Conservation (phyloP, 2,113 vertebrate species). For the Limanda limanda region DNA sequence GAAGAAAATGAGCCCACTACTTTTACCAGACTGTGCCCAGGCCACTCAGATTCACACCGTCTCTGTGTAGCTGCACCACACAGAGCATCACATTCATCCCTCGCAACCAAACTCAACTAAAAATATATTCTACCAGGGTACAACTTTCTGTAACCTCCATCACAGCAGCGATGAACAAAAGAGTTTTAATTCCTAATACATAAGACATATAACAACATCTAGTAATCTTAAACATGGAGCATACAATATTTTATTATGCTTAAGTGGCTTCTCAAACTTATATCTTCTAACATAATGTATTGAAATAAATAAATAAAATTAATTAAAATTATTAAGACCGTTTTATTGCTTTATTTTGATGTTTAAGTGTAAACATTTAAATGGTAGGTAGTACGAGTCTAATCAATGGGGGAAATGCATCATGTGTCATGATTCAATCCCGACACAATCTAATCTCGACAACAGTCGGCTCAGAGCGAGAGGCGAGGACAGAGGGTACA, state of each 20-base stretch:
- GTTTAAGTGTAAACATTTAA: too few relatives aligned
- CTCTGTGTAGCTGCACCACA: constrained; percentile 12
- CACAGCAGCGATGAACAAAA: not conserved
- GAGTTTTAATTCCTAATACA: constrained; percentile 4
- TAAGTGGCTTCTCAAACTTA: too few relatives aligned
- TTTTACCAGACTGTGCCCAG: constrained; percentile 21
- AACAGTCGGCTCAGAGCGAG: too few relatives aligned
- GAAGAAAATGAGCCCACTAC: constrained; percentile 35
- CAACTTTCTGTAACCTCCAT: constrained; percentile 42
- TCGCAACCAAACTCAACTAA: constrained; percentile 24
- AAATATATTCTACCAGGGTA: constrained; percentile 12
- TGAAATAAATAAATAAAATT: too few relatives aligned
- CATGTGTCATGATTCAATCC: too few relatives aligned
- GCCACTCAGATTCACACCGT: constrained; percentile 6
- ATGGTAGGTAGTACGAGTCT: too few relatives aligned
- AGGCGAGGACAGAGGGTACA: too few relatives aligned
- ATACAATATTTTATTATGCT: constrained; percentile 7
- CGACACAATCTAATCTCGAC: too few relatives aligned
- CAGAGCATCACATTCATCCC: constrained; percentile 29
- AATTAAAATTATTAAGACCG: too few relatives aligned
- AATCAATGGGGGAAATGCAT: too few relatives aligned
- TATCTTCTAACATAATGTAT: too few relatives aligned
- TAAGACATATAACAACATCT: constrained; percentile 11
- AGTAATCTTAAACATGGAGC: constrained; percentile 10
- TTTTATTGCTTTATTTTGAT: too few relatives aligned